These are phyloP conservation scores for Andrena hattorfiana DNA, from an alignment of 2,888 invertebrate species.

Conservation along the genomic window DNA sequence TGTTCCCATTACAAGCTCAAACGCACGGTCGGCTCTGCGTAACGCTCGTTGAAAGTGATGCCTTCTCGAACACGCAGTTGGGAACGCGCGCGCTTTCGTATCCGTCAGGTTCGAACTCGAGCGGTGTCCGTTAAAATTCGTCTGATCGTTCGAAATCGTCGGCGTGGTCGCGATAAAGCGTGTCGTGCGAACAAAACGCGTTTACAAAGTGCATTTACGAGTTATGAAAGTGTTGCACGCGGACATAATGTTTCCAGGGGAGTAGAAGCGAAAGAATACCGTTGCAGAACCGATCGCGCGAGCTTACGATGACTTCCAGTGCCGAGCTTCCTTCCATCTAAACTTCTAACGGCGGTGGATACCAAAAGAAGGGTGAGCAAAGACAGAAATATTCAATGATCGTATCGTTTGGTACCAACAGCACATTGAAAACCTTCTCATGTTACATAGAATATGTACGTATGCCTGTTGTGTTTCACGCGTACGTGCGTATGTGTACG, in stretches of 20 bases:
- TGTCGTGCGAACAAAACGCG: neutral
- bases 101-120: neutral
- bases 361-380: conserved; percentile 42
- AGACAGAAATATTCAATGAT: conserved; percentile 52
- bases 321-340: neutral
- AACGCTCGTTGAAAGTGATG: conserved; percentile 1
- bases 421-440: conserved; percentile 60
- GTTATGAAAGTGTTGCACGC: neutral
- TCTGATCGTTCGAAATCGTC: neutral
- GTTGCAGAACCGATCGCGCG: neutral
- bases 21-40: neutral
- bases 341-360: neutral
- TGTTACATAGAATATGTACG: conserved; percentile 41
- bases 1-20: conserved; percentile 12
- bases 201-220: neutral
- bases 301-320: neutral
- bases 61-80: conserved; percentile 20
- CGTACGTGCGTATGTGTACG: conserved; percentile 26
- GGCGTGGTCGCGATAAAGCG: neutral
- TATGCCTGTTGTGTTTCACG: conserved; percentile 4
- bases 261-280: neutral
- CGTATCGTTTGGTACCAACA: conserved; percentile 32
- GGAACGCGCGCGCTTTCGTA: neutral
- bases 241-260: neutral
- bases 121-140: neutral